Percentiles rank a stretch among this genome's conserved stretches.
These are phyloP conservation scores for Chlorospingus flavigularis DNA, from an alignment of 2,797 vertebrate species.

Conservation along the genomic window DNA sequence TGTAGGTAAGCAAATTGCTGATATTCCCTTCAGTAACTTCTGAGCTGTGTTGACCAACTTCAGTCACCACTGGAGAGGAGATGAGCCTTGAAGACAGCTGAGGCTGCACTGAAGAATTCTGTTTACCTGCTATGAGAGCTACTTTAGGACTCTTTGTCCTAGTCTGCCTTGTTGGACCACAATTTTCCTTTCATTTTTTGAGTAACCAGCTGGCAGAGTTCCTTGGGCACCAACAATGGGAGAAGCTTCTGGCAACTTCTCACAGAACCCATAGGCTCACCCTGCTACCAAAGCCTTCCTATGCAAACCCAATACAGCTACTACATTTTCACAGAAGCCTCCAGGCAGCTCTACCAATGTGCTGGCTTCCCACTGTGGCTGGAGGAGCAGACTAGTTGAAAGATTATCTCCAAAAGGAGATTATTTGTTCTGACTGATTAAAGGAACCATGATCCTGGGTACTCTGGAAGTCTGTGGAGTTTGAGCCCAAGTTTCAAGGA, in stretches of 20 bases:
- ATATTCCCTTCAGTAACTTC: neutral
- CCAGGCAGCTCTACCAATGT: neutral
- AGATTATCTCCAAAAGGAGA: neutral
- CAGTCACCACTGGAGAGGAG: neutral
- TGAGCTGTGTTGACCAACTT: neutral
- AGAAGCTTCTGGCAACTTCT: neutral
- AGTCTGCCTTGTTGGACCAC: neutral
- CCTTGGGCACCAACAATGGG: neutral
- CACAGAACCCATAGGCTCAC: neutral
- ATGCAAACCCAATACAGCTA: fast-evolving
- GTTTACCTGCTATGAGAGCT: neutral
- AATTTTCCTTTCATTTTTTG: neutral
- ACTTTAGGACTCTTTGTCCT: neutral
- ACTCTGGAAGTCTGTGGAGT: neutral
- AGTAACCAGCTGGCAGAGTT: neutral
- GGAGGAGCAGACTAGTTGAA: neutral
- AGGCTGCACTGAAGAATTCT: neutral
- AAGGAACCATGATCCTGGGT: neutral
- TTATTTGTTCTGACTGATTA: neutral
- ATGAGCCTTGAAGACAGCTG: neutral
- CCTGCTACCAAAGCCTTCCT: neutral
- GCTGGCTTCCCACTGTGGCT: neutral
- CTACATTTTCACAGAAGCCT: neutral
- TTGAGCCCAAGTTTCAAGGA: neutral
- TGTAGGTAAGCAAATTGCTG: neutral